Percentiles rank a stretch among this genome's conserved stretches.
Evolutionary conservation across 2,797 vertebrate genomes (phyloP).

Genomic region (Emys orbicularis): DNA sequence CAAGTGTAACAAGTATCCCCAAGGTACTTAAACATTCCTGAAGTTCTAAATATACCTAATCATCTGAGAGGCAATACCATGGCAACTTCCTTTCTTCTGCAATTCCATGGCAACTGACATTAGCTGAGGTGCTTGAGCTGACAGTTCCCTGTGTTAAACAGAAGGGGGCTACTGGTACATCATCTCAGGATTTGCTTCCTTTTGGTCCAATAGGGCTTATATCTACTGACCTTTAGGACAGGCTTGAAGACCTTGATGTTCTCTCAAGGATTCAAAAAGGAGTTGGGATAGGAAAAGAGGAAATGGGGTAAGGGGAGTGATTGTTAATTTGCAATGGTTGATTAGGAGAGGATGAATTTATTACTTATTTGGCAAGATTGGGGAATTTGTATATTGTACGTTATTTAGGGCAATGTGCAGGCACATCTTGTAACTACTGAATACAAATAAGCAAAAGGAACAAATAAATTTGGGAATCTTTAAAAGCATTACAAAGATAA

Average conservation of each 20-base stretch:
- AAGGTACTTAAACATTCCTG: background rate
- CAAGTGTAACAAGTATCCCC: background rate
- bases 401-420: background rate
- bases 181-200: background rate
- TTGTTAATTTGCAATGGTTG: background rate
- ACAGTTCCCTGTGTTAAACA: background rate
- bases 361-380: background rate
- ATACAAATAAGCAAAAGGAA: background rate
- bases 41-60: background rate
- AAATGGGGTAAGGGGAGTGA: background rate
- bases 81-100: background rate
- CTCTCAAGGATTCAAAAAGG: background rate
- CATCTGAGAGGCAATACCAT: background rate
- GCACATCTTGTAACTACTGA: background rate
- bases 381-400: background rate
- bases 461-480: background rate
- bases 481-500: background rate
- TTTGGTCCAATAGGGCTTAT: background rate
- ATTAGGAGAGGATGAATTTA: background rate
- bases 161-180: background rate
- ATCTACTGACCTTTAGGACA: background rate
- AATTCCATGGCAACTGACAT: background rate
- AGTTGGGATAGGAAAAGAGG: background rate
- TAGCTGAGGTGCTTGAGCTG: background rate
- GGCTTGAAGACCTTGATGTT: background rate